Percentiles rank a stretch among this genome's conserved stretches.
Conservation (phyloP, 1,140 invertebrate genomes). For the fruit fly (Drosophila melanogaster) region DNA sequence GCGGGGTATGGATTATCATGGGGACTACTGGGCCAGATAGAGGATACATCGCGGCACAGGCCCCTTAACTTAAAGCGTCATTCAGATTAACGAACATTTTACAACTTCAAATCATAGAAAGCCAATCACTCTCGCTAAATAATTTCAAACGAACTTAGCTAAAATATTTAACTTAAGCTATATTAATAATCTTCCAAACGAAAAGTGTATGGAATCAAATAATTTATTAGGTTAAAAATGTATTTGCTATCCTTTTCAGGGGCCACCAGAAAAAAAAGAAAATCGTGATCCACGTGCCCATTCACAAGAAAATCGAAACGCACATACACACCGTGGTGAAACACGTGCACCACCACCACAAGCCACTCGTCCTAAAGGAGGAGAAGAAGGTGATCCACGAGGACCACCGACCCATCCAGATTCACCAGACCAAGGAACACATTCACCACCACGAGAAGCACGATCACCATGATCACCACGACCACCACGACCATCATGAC, state of each 20-base stretch:
- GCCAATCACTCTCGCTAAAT: too few species aligned
- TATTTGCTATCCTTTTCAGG: background rate
- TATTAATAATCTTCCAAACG: too few species aligned
- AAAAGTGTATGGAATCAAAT: background rate
- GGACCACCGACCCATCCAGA: slow-evolving; percentile 76
- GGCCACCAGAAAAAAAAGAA: slow-evolving; percentile 82
- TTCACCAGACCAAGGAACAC: slow-evolving; percentile 78
- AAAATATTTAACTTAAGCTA: too few species aligned
- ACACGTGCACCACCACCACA: slow-evolving; percentile 83
- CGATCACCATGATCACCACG: slow-evolving; percentile 61
- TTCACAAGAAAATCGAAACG: slow-evolving; percentile 83
- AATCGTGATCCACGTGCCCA: slow-evolving; percentile 80
- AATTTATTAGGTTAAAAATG: background rate
- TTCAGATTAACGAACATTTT: background rate
- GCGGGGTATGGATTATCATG: slow-evolving; percentile 55
- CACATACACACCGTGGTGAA: slow-evolving; percentile 81
- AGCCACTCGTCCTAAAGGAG: slow-evolving; percentile 82
- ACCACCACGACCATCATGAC: slow-evolving; percentile 61
- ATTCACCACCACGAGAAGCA: slow-evolving; percentile 79
- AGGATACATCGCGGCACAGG: too few species aligned
- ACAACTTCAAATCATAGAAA: too few species aligned
- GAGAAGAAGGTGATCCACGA: slow-evolving; percentile 81
- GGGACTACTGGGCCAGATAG: background rate
- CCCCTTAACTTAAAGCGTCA: too few species aligned
- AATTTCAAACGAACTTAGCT: too few species aligned